Base-by-base conservation (phyloP, 2,113 vertebrate species). In the Patagioenas fasciata region DNA sequence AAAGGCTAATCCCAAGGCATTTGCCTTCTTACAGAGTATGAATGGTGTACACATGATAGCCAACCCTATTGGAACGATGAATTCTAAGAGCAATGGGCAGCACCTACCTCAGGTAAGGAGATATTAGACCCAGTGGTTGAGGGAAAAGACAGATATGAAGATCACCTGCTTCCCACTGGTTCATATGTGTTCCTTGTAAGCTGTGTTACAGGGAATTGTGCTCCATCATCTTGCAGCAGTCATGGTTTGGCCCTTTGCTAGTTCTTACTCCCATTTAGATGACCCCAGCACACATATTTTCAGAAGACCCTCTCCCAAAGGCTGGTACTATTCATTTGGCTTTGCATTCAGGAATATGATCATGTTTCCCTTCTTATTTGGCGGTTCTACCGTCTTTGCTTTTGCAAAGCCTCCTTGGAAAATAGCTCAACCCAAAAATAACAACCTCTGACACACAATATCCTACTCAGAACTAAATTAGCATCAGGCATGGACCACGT, bases 91-190 rank as follows among this genome's bases (percentile, higher is more conserved):
- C 85, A 99, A 98, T 40, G 98, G 98, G 80, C 98, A 98, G 84
- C 98, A 97, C 51, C 87, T 98, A 13, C 94, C 98, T 13, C 98
- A 99, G 98, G 99, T 99, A 95, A 97, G 84, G 32, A 51, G 64
- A 42, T 7, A 3, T 26, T 50, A 58, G 25, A 61, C 13, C 23
- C 3, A 2, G 6, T 8, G 15, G 2, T 3, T 38, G 48, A 89
- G 26, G 32, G 23, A 84, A 94, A 88, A 77, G 8, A 5, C 3
- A 84, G 36, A 71, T 0, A 0, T 29, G 48, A 71, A 26, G 10
- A 54, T 32, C 23, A 50, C 9, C 29, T 53, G 16, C n/a, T 93
- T 3, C 31, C 34, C 31, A 19, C 26, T 36, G 3, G 38, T 77
- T 75, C 10, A 2, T 36, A 38, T 29, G n/a, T 85, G 16, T 34